Evolutionary conservation across 2,888 invertebrate genomes (phyloP).

Genomic region (Cryptus viduatorius): DNA sequence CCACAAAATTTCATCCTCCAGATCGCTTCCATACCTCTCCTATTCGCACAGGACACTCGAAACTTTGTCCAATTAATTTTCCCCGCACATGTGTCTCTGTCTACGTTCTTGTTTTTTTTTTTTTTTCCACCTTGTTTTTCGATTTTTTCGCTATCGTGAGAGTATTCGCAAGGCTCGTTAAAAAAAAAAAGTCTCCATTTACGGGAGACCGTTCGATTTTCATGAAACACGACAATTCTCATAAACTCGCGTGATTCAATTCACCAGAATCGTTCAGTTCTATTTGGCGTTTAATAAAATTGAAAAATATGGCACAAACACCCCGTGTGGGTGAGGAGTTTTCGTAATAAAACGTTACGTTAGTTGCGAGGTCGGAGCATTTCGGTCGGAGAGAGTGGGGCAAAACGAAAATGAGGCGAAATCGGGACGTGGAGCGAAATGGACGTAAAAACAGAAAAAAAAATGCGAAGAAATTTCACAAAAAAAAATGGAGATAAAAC

Average conservation of each 20-base stretch:
- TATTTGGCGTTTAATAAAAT: background rate
- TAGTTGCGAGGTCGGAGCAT: background rate
- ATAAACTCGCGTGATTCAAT: background rate
- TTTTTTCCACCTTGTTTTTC: background rate
- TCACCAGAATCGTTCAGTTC: background rate
- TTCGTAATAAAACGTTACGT: background rate
- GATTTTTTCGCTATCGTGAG: background rate
- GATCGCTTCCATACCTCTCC: background rate
- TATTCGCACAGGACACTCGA: background rate
- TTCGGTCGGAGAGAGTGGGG: background rate
- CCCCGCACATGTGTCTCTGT: background rate
- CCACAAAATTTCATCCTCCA: constrained; percentile 6
- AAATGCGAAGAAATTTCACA: too few relatives aligned
- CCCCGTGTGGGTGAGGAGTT: background rate
- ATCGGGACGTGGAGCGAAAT: too few relatives aligned
- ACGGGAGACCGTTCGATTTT: too few relatives aligned
- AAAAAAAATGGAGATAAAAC: too few relatives aligned
- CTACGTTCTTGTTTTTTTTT: constrained; percentile 1
- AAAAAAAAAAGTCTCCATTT: background rate
- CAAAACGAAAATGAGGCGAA: too few relatives aligned
- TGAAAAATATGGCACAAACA: background rate
- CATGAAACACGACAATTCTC: too few relatives aligned
- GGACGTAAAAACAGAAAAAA: too few relatives aligned
- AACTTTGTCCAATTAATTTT: constrained; percentile 47
- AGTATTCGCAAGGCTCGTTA: background rate